Evolutionary conservation across 1,140 invertebrate genomes (phyloP).

Genomic region (Alviniconcha marisindica): DNA sequence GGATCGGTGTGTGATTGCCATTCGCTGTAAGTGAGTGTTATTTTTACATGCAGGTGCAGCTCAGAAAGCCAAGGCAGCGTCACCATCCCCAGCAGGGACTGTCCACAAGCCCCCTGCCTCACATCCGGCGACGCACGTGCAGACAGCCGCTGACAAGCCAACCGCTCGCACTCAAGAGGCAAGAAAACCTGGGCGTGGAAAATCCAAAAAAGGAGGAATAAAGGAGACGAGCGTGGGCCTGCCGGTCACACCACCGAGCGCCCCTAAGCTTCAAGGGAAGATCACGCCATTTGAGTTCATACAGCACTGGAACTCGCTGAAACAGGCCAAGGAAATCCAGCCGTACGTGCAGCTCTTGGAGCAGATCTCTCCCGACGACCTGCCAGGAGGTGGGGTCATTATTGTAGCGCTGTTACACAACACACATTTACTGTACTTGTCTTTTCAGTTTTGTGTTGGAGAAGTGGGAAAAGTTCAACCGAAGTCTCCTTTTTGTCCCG

Average conservation of each 20-base stretch:
- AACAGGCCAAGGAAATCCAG: conserved; percentile 58
- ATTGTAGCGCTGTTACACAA: no score
- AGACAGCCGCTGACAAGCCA: background rate
- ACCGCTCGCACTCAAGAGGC: background rate
- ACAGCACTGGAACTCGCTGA: conserved; percentile 72
- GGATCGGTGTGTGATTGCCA: no score
- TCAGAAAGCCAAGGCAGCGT: background rate
- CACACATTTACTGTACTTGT: no score
- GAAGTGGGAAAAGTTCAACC: no score
- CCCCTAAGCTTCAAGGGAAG: conserved; percentile 61
- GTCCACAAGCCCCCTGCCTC: conserved; percentile 1
- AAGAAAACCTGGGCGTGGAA: conserved; percentile 28
- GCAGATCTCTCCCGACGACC: conserved; percentile 66
- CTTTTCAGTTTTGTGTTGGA: no score
- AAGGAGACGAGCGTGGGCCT: conserved; percentile 41
- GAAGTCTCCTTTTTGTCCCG: no score
- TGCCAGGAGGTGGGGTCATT: conserved; percentile 64
- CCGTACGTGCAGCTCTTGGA: conserved; percentile 68
- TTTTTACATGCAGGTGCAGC: background rate
- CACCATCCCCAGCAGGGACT: background rate
- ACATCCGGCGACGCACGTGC: background rate
- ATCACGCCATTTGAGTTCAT: conserved; percentile 73
- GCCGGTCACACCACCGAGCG: conserved; percentile 53
- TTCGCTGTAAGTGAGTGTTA: no score
- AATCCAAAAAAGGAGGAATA: conserved; percentile 5